Evolutionary conservation across 1,140 invertebrate species (phyloP).

Genomic region (Proctacanthus coquilletti): DNA sequence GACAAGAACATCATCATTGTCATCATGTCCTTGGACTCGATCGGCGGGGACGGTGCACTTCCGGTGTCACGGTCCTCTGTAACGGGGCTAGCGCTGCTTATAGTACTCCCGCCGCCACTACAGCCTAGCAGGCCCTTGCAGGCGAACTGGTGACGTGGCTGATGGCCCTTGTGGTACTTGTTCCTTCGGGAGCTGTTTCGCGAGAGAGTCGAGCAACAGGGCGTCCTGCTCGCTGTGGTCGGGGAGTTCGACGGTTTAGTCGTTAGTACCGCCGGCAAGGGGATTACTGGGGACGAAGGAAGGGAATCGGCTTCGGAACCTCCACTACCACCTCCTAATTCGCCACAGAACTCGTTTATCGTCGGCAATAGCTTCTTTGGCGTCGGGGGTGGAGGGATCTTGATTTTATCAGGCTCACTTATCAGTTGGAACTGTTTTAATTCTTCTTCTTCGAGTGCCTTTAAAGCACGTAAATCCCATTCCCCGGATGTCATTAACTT

Average conservation of each 20-base stretch:
- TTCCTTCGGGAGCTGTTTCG: background rate
- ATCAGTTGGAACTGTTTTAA: conserved; percentile 22
- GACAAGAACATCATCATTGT: conserved; percentile 1
- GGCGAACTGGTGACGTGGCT: background rate
- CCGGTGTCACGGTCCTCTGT: background rate
- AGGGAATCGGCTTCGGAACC: background rate
- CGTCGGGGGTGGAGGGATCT: conserved; percentile 13
- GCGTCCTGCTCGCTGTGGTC: background rate
- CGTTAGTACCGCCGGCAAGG: too few species aligned
- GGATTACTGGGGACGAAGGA: background rate
- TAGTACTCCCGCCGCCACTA: background rate
- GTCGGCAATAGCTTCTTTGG: background rate
- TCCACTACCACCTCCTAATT: background rate
- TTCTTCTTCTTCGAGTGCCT: conserved; percentile 27
- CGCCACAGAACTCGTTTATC: conserved; percentile 1
- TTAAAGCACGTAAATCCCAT: conserved; percentile 26
- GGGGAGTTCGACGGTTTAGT: conserved; percentile 3
- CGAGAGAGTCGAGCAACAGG: background rate
- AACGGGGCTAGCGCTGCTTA: background rate
- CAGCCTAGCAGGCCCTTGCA: background rate
- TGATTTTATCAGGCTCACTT: conserved; percentile 20
- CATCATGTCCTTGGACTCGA: background rate
- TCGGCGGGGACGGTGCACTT: background rate
- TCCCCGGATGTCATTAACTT: conserved; percentile 24
- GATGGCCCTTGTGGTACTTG: background rate